These are phyloP conservation scores for Branchellion lobata DNA, from an alignment of 2,888 invertebrate species.

Conservation along the genomic window DNA sequence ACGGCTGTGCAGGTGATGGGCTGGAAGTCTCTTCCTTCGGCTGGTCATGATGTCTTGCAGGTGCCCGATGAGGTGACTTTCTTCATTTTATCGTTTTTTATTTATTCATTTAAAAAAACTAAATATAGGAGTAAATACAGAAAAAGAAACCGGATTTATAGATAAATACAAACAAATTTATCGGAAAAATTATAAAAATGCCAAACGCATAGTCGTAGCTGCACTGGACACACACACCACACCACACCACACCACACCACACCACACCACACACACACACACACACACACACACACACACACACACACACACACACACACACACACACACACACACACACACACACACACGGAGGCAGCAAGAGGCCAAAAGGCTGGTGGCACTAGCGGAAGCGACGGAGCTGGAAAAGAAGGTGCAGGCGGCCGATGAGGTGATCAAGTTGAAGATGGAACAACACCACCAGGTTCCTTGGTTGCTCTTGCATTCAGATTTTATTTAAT, in stretches of 20 bases:
- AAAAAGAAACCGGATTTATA: not conserved
- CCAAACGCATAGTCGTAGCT: not conserved
- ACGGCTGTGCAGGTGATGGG: conserved; percentile 83
- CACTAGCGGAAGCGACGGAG: conserved; percentile 69
- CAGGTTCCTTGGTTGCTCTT: conserved; percentile 48
- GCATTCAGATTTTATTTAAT: conserved; percentile 50
- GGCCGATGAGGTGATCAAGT: conserved; percentile 69
- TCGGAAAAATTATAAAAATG: not conserved
- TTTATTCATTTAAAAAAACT: not conserved
- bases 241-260: no score
- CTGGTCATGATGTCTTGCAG: conserved; percentile 84
- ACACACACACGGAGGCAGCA: no score
- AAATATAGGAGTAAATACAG: not conserved
- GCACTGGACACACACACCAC: no score
- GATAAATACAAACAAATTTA: not conserved
- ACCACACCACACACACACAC: no score
- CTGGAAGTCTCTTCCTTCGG: conserved; percentile 80
- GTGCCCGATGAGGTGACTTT: conserved; percentile 72
- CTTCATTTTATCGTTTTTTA: no score
- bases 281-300: no score
- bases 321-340: no score
- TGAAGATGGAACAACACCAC: conserved; percentile 66
- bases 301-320: no score
- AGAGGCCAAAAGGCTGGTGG: conserved; percentile 68
- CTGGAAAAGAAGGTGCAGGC: conserved; percentile 69